Conservation (phyloP, 2,113 vertebrate genomes). For the Anser cygnoides region DNA sequence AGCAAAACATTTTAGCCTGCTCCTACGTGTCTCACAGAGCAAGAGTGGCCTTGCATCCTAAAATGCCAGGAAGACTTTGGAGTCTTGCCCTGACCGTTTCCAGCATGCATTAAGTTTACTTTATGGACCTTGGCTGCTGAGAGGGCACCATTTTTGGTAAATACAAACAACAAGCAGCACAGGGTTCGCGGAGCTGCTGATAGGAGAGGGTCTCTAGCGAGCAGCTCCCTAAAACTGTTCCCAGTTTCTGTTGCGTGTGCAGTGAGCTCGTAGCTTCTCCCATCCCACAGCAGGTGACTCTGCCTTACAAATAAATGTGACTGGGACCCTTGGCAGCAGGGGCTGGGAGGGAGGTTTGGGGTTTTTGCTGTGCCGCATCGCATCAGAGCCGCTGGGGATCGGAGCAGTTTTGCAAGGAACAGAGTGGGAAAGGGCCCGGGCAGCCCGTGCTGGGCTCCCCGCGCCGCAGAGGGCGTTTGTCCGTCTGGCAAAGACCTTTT, state of each 20-base stretch:
- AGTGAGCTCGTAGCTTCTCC: not conserved
- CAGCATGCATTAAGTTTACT: not conserved
- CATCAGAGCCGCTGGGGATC: not conserved
- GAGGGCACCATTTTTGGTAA: not conserved
- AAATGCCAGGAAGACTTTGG: not conserved
- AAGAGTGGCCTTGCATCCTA: not conserved
- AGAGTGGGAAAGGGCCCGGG: not conserved
- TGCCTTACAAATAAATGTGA: not conserved
- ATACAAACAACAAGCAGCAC: not conserved
- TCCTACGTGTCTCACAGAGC: not conserved
- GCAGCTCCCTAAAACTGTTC: not conserved
- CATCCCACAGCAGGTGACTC: not conserved
- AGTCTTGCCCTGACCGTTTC: not conserved
- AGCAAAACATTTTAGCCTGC: not conserved
- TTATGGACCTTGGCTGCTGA: not conserved
- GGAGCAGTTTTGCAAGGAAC: not conserved
- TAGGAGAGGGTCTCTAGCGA: not conserved
- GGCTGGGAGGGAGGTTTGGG: not conserved
- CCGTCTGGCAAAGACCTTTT: not conserved
- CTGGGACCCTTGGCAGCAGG: not conserved
- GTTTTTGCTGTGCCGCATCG: not conserved
- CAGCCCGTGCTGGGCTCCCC: not conserved
- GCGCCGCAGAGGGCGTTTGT: not conserved
- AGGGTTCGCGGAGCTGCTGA: not conserved
- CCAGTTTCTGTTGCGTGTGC: not conserved